Conservation (phyloP, 2,113 vertebrate species). For the Gopherus flavomarginatus region DNA sequence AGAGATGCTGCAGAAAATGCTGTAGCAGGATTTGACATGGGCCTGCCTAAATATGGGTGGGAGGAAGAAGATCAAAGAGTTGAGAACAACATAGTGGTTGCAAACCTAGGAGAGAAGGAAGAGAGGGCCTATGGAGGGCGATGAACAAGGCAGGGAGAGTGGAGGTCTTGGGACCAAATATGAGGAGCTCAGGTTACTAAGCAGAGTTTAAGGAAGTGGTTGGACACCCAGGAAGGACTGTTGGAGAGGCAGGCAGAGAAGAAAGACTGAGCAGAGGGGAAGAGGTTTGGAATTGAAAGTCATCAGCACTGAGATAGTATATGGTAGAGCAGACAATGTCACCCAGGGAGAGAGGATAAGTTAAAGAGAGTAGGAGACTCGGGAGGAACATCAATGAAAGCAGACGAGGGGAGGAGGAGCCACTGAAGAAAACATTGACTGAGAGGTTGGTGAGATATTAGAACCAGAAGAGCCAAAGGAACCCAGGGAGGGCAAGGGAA, state of each 20-base stretch:
- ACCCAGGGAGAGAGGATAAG: not conserved
- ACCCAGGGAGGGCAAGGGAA: not conserved
- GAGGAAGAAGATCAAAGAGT: not conserved
- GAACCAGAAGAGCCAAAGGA: not conserved
- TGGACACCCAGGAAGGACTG: not conserved
- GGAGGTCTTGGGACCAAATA: not conserved
- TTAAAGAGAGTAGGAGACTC: not conserved
- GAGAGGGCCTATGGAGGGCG: not conserved
- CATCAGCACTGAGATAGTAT: not conserved
- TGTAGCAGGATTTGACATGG: not conserved
- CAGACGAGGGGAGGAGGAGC: not conserved
- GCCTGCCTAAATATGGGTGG: not conserved
- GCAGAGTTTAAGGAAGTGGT: not conserved
- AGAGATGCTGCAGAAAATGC: not conserved
- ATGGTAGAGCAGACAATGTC: not conserved
- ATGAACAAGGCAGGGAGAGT: not conserved
- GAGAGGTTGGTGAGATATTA: not conserved
- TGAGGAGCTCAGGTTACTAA: not conserved
- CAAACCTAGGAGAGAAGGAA: not conserved
- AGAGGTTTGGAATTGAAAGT: not conserved
- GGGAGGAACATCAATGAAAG: not conserved
- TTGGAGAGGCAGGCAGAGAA: not conserved
- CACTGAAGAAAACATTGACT: not conserved
- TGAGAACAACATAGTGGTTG: not conserved
- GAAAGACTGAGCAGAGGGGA: rapidly evolving